A percentile compares a stretch with the other conserved stretches of the same genome.
These are phyloP conservation scores for Rhynchotus rufescens DNA, from an alignment of 2,797 vertebrate genomes.

Conservation along the genomic window DNA sequence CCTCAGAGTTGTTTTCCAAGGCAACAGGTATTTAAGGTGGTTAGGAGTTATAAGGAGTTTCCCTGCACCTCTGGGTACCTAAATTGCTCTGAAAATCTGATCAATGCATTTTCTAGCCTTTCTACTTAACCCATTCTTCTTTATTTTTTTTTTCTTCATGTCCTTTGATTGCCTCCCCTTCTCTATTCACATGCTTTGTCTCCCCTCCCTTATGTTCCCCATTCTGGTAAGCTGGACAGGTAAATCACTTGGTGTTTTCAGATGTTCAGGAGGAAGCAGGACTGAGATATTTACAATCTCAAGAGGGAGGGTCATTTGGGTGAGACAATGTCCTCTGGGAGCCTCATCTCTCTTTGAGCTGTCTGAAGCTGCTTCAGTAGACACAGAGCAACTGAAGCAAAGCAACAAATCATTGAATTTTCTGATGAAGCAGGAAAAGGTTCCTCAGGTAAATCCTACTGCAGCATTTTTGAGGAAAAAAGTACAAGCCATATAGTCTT, in stretches of 20 bases:
- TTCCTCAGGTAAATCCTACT: not conserved
- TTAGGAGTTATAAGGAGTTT: not conserved
- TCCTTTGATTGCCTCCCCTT: not conserved
- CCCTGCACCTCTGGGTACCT: not conserved
- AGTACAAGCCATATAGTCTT: not conserved
- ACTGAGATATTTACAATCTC: not conserved
- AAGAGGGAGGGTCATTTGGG: not conserved
- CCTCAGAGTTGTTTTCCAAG: not conserved
- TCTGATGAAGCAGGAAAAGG: not conserved
- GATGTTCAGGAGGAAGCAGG: not conserved
- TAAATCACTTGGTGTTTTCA: not conserved
- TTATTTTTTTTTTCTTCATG: not conserved
- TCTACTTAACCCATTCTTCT: not conserved
- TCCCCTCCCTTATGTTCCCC: not conserved
- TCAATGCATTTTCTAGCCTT: not conserved
- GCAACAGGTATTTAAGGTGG: not conserved
- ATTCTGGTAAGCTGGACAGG: not conserved
- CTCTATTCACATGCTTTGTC: not conserved
- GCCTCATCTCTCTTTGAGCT: not conserved
- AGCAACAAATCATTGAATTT: not conserved
- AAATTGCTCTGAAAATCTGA: not conserved
- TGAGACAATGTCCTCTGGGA: not conserved
- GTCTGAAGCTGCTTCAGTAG: constrained; percentile 4
- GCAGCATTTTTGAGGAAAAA: not conserved
- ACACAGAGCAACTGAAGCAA: not conserved